Base-by-base conservation (phyloP, 92 coral and sea anemone genomes). In the Phenganax stokvisi region DNA sequence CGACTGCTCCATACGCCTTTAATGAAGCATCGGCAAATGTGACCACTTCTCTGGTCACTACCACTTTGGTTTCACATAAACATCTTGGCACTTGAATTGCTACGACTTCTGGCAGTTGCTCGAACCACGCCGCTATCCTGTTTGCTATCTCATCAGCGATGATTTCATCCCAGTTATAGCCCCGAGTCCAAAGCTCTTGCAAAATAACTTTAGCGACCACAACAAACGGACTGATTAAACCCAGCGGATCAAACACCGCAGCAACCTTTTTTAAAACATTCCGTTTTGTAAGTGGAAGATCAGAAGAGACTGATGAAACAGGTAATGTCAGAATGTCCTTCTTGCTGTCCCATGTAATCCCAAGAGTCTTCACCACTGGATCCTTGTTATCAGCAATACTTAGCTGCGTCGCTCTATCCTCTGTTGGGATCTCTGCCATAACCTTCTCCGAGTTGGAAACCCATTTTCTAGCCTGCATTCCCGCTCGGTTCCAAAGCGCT, bases 101-200 rank as follows among this genome's bases (percentile, higher is more conserved):
- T 2, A 27, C 59, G 65, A 89, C 47, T 31, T 74, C 51, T 64
- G 30, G 11, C 71, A 89, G 37, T 76, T 89, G 87, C 51, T 79
- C 60, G 76, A 89, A 79, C 89, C 92, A 89, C 66, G 29, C 17
- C 71, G 71, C 75, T 1, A 86, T 15, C 55, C 65, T 59, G 8
- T 63, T 59, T 62, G 85, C 88, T 76, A 84, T 57, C 16, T 87
- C 83, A 44, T 87, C 90, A 12, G 71, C 70, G 7, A 87, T 72
- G 15, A 64, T 63, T 11, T 87, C 90, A 87, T 87, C 85, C 85
- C 90, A 87, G 51, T 84, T 87, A 73, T 84, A 84, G 7, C 89
- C 89, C 10, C 74, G 64, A 17, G 81, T 57, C 86, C 89, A 85
- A 31, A 82, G 77, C 69, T 86, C 87, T 75, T 86, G 91, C 16